Evolutionary conservation across 2,888 invertebrate species (phyloP).

Genomic region (Pristionchus arcanus): DNA sequence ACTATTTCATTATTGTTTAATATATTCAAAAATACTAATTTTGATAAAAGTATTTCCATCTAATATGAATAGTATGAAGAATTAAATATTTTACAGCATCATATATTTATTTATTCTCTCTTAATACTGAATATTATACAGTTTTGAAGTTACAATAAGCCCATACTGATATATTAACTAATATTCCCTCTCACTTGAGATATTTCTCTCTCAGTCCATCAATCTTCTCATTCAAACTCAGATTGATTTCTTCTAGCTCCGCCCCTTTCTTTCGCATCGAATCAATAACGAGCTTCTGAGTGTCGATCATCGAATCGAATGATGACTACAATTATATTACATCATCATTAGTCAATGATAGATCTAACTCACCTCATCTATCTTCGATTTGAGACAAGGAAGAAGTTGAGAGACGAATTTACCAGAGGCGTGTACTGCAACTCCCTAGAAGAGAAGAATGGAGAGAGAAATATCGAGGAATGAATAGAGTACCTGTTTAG

Average conservation of each 20-base stretch:
- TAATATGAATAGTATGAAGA: no score
- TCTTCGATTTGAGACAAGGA: background rate
- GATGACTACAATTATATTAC: background rate
- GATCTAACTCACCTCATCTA: conserved; percentile 46
- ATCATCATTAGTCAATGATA: background rate
- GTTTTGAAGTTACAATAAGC: no score
- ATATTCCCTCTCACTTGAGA: background rate
- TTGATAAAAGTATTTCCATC: no score
- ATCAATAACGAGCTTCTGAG: conserved; percentile 46
- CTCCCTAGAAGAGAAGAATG: conserved; percentile 14
- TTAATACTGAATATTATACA: no score
- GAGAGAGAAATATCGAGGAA: background rate
- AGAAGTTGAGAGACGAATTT: conserved; percentile 54
- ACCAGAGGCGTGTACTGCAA: conserved; percentile 51
- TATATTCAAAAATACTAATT: background rate
- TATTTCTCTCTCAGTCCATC: background rate
- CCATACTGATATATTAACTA: background rate
- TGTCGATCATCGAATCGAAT: conserved; percentile 24
- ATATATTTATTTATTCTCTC: no score
- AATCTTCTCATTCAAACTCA: conserved; percentile 25
- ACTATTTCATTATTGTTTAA: background rate
- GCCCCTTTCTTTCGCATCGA: conserved; percentile 54
- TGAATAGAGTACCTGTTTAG: background rate
- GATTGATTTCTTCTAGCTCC: conserved; percentile 48
- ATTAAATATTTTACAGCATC: no score